phyloP scores from a whole-genome alignment of 2,797 vertebrate genomes.

The Odontamblyopus lacepedii region DNA sequence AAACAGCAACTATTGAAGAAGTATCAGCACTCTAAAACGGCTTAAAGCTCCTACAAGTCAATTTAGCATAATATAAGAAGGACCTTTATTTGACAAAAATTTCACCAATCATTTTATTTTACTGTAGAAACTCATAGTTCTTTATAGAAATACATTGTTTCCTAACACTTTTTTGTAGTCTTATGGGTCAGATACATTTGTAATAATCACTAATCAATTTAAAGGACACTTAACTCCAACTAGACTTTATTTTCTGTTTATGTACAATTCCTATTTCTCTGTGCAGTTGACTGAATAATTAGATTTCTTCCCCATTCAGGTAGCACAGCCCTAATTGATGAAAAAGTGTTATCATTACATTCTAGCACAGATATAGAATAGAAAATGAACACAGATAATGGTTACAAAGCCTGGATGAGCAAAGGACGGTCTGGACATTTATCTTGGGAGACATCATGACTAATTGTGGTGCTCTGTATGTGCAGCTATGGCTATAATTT shows the following conservation, averaged over 20 bases:
- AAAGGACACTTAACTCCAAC: no score
- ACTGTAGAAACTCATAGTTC: no score
- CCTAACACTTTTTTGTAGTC: no score
- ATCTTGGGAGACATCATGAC: conserved; percentile 2
- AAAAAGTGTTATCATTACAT: neutral
- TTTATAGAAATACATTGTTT: no score
- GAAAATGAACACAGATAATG: neutral
- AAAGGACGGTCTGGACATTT: neutral
- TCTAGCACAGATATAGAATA: neutral
- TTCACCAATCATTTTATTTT: no score
- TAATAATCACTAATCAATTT: no score
- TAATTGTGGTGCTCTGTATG: neutral
- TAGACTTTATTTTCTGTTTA: neutral
- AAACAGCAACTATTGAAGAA: no score
- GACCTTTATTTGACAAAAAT: no score
- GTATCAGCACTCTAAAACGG: no score
- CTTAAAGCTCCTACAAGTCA: no score
- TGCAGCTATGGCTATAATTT: neutral
- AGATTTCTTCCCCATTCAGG: neutral
- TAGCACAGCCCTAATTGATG: neutral
- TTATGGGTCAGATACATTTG: no score
- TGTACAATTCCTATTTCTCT: neutral
- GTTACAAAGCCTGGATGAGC: neutral
- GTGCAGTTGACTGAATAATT: neutral
- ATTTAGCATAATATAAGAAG: no score